Evolutionary conservation across 2,113 vertebrate species (phyloP).

Genomic region (Climacteris rufus): DNA sequence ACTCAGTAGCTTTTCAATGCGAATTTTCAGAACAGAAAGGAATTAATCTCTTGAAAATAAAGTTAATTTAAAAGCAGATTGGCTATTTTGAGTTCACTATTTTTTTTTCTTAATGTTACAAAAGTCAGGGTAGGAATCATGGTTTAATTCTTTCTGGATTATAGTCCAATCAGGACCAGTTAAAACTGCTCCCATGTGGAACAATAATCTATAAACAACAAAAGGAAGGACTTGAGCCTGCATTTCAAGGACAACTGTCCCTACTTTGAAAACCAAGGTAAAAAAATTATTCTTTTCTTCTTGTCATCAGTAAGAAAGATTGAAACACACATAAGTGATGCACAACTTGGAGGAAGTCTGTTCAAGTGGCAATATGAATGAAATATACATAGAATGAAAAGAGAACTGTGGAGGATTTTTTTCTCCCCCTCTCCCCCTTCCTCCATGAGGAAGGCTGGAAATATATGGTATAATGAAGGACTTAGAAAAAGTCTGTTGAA

Average conservation of each 20-base stretch:
- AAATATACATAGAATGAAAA: accelerated
- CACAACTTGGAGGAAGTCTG: background rate
- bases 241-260: background rate
- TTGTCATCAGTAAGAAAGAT: background rate
- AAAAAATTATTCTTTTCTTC: background rate
- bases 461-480: background rate
- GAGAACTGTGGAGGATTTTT: background rate
- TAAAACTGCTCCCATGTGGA: conserved; percentile 23
- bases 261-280: background rate
- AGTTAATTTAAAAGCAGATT: background rate
- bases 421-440: accelerated
- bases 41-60: conserved; percentile 20
- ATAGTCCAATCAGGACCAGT: background rate
- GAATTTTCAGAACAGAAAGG: background rate
- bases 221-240: background rate
- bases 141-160: conserved; percentile 30
- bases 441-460: background rate
- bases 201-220: conserved; percentile 30
- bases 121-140: background rate
- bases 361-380: background rate
- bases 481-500: background rate
- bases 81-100: background rate
- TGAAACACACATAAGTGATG: background rate
- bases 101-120: background rate
- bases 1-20: background rate